phyloP scores from a whole-genome alignment of 1,140 invertebrate species.

The Vollenhovia emeryi region DNA sequence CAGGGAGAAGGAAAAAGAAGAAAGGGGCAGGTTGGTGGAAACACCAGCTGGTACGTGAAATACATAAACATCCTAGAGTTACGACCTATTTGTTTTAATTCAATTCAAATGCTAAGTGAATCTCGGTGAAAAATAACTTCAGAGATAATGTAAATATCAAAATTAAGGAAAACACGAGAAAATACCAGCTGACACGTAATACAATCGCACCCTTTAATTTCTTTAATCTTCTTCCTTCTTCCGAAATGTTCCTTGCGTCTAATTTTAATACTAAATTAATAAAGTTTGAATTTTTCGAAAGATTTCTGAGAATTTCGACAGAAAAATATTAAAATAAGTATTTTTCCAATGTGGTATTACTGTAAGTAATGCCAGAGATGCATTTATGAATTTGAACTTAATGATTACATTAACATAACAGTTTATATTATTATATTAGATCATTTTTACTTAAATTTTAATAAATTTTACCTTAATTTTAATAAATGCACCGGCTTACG shows the following conservation, averaged over 20 bases:
- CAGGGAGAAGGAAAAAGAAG: not conserved
- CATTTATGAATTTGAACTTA: not conserved
- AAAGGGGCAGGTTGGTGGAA: not conserved
- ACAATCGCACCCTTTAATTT: not conserved
- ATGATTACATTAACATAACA: not conserved
- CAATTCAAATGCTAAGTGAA: slow-evolving; percentile 8
- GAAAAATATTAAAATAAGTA: not conserved
- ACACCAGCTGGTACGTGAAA: slow-evolving; percentile 27
- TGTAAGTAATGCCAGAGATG: not conserved
- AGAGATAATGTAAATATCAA: not conserved
- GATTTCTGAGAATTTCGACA: not conserved
- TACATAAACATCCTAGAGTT: slow-evolving; percentile 35
- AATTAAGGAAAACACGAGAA: slow-evolving; percentile 5
- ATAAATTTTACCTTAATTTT: slow-evolving; percentile 29
- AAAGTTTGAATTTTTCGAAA: not conserved
- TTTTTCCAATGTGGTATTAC: not conserved
- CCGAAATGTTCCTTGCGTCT: not conserved
- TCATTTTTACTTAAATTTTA: not conserved
- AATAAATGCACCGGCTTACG: not conserved
- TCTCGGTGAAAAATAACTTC: slow-evolving; percentile 25
- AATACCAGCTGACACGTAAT: not conserved
- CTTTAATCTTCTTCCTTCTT: not conserved
- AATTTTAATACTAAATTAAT: not conserved
- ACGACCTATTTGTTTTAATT: slow-evolving; percentile 38
- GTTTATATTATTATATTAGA: not conserved